Conservation (phyloP, 1,140 invertebrate species). For the Bursaphelenchus mucronatus region DNA sequence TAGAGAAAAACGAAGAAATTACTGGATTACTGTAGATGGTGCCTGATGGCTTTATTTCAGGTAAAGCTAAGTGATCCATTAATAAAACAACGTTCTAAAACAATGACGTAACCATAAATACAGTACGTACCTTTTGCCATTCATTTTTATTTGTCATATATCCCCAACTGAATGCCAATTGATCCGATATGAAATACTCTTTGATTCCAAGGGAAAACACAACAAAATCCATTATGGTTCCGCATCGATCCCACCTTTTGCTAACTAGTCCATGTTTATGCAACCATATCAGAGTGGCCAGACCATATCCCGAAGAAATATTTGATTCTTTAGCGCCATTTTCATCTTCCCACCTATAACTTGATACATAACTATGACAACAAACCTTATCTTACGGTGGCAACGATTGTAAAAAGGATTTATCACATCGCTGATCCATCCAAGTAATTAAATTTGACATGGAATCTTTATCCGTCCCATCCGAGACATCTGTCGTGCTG, state of each 20-base stretch:
- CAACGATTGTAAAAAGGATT: neutral
- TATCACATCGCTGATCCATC: slow-evolving; percentile 25
- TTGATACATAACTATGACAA: neutral
- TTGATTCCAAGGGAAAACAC: slow-evolving; percentile 11
- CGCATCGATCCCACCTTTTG: slow-evolving; percentile 16
- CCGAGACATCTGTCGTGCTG: neutral
- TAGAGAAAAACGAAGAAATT: neutral
- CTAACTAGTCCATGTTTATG: neutral
- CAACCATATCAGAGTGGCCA: slow-evolving; percentile 16
- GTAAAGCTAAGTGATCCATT: neutral
- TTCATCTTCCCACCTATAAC: neutral
- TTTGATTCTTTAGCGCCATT: slow-evolving; percentile 11
- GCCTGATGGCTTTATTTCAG: neutral
- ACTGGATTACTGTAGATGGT: neutral
- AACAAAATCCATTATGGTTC: slow-evolving; percentile 26
- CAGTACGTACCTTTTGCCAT: slow-evolving; percentile 9
- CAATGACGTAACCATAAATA: neutral
- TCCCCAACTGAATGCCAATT: slow-evolving; percentile 22
- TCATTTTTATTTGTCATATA: slow-evolving; percentile 9
- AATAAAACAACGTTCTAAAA: neutral
- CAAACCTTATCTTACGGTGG: slow-evolving; percentile 11
- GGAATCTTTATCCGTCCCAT: neutral
- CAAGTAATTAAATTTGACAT: slow-evolving; percentile 16
- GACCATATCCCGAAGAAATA: slow-evolving; percentile 19
- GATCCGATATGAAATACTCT: slow-evolving; percentile 17